Evolutionary conservation across 1,140 invertebrate genomes (phyloP).

Genomic region (Samia ricini): DNA sequence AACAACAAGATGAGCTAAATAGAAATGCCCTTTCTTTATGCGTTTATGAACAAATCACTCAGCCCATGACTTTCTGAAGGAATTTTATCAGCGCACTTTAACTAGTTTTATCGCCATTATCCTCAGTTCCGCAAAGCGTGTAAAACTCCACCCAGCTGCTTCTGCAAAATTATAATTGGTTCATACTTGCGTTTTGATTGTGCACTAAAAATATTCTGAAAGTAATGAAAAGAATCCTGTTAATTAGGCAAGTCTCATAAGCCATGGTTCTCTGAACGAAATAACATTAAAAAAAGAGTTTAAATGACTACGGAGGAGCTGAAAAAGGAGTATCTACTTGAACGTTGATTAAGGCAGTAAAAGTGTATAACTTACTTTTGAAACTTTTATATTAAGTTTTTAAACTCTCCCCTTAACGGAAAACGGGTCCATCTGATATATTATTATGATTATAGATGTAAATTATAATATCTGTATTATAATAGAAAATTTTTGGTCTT

Average conservation of each 20-base stretch:
- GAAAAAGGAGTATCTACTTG: background rate
- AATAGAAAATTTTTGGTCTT: too few relatives aligned
- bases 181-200: background rate
- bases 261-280: background rate
- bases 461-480: background rate
- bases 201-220: too few relatives aligned
- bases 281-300: conserved; percentile 1
- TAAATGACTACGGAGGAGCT: background rate
- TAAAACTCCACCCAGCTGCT: too few relatives aligned
- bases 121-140: too few relatives aligned
- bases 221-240: background rate
- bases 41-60: too few relatives aligned
- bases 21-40: too few relatives aligned
- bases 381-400: conserved; percentile 2
- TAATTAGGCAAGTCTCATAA: background rate
- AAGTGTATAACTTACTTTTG: background rate
- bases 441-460: background rate
- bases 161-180: background rate
- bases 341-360: background rate
- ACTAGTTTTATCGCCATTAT: too few relatives aligned
- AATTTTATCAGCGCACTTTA: too few relatives aligned
- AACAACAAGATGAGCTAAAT: too few relatives aligned
- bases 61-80: too few relatives aligned
- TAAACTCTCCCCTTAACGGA: background rate
- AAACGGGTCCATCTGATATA: background rate